A percentile compares a stretch with the other conserved stretches of the same genome.
Evolutionary conservation across 2,113 vertebrate species (phyloP).

Genomic region (Turdus rufiventris): DNA sequence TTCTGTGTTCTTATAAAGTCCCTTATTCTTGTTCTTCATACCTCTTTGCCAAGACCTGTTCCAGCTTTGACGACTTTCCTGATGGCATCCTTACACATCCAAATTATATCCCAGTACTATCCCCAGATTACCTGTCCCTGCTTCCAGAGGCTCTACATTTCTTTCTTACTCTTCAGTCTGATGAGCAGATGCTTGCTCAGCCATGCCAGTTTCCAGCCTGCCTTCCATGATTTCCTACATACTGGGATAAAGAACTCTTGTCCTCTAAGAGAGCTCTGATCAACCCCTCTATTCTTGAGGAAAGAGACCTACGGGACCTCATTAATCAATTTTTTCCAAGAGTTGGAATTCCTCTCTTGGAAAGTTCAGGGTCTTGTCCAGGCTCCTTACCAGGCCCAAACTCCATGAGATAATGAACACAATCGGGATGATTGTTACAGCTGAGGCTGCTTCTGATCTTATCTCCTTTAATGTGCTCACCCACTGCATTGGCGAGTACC

Average conservation of each 20-base stretch:
- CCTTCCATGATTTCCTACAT: background rate
- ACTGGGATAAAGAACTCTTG: background rate
- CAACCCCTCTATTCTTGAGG: background rate
- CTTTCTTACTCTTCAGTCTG: background rate
- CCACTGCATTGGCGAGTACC: too few species aligned
- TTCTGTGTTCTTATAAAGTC: background rate
- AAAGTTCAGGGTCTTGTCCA: background rate
- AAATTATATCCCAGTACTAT: background rate
- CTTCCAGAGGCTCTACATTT: background rate
- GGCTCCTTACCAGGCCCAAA: background rate
- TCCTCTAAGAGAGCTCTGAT: background rate
- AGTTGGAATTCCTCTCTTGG: background rate
- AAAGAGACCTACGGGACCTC: background rate
- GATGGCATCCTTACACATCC: background rate
- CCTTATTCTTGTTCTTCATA: background rate
- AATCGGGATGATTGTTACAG: background rate
- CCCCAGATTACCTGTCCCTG: background rate
- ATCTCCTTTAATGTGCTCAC: background rate
- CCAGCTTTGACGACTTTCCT: background rate
- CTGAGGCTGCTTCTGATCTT: accelerated
- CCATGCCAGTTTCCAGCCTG: background rate
- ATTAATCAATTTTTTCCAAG: background rate
- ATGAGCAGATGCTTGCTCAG: background rate
- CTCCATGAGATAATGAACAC: background rate
- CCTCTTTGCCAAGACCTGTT: background rate